These are phyloP conservation scores for Cinclus cinclus DNA, from an alignment of 2,113 vertebrate species.

Conservation along the genomic window DNA sequence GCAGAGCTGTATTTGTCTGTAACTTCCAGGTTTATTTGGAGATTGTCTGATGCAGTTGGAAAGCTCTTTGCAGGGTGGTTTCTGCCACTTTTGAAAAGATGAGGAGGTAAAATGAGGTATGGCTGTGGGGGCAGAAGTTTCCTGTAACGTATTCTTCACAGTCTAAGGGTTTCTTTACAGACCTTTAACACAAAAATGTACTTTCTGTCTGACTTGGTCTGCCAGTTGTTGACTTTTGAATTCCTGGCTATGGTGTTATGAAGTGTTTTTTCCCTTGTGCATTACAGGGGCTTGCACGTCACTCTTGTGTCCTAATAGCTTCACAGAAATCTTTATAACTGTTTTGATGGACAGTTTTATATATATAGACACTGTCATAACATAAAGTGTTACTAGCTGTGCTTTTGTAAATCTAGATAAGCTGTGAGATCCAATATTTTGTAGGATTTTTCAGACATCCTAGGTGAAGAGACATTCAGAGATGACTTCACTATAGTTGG, in stretches of 20 bases:
- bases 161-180: background rate
- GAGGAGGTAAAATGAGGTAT: constrained; percentile 1
- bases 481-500: background rate
- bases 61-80: background rate
- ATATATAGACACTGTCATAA: background rate
- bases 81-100: background rate
- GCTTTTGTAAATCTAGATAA: background rate
- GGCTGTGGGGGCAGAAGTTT: constrained; percentile 5
- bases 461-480: background rate
- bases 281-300: background rate
- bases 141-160: background rate
- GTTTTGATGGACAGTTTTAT: background rate
- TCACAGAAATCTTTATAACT: background rate
- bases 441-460: background rate
- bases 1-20: background rate
- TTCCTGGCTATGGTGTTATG: background rate
- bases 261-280: background rate
- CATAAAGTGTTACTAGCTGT: background rate
- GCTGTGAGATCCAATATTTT: background rate
- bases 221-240: background rate
- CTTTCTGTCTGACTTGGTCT: background rate
- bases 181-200: background rate
- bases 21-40: background rate
- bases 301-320: background rate
- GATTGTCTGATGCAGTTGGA: background rate